Evolutionary conservation across 2,113 vertebrate genomes (phyloP).

Genomic region (Bostrychus sinensis): DNA sequence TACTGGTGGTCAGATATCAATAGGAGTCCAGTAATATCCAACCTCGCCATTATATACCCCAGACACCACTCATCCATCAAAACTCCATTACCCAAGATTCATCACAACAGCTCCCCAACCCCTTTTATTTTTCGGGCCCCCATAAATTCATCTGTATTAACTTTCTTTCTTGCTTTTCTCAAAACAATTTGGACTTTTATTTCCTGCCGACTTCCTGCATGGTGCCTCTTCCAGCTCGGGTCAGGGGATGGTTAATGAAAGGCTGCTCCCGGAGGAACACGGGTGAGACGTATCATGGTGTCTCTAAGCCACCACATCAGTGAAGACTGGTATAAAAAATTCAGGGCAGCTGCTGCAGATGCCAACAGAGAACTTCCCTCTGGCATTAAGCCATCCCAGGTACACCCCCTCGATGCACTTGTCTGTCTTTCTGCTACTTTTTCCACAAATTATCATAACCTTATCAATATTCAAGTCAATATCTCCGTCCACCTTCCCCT

Average conservation of each 20-base stretch:
- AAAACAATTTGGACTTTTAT: conserved; percentile 69
- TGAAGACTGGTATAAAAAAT: conserved; percentile 66
- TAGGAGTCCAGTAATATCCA: conserved; percentile 31
- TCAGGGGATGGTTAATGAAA: conserved; percentile 67
- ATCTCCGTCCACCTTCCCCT: conserved; percentile 7
- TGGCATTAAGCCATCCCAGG: conserved; percentile 47
- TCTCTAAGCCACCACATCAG: conserved; percentile 54
- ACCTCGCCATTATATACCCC: conserved; percentile 26
- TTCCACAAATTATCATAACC: conserved; percentile 53
- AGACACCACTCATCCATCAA: conserved; percentile 68
- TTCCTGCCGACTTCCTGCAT: conserved; percentile 51
- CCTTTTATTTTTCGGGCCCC: conserved; percentile 55
- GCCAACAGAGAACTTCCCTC: conserved; percentile 52
- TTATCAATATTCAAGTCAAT: conserved; percentile 62
- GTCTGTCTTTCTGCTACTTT: conserved; percentile 17
- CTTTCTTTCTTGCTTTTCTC: conserved; percentile 55
- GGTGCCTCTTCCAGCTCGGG: conserved; percentile 41
- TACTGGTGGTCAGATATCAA: conserved; percentile 51
- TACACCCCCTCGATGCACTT: conserved; percentile 26
- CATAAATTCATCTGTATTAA: conserved; percentile 60
- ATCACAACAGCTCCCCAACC: conserved; percentile 58
- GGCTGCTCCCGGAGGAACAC: conserved; percentile 62
- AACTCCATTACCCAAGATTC: conserved; percentile 76
- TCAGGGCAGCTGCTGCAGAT: conserved; percentile 53
- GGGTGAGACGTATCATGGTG: conserved; percentile 59